Evolutionary conservation across 2,888 invertebrate genomes (phyloP).

Genomic region (Euzophera pinguis): DNA sequence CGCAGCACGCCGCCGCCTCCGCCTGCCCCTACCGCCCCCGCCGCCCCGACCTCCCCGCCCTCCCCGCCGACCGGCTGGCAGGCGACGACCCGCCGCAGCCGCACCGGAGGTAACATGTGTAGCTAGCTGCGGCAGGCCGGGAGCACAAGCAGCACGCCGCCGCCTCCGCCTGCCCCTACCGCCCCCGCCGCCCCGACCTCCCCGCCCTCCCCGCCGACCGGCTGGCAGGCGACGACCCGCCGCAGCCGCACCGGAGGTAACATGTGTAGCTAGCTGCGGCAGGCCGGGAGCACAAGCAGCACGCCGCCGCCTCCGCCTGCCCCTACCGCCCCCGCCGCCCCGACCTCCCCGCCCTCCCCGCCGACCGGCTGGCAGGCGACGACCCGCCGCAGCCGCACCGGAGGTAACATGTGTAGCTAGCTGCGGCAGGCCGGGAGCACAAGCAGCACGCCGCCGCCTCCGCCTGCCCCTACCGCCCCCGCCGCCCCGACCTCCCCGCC

Average conservation of each 20-base stretch:
- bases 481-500: slow-evolving; percentile 35
- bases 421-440: slow-evolving; percentile 87
- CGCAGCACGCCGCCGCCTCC: slow-evolving; percentile 85
- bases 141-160: slow-evolving; percentile 86
- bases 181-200: slow-evolving; percentile 38
- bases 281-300: slow-evolving; percentile 87
- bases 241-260: slow-evolving; percentile 66
- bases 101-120: slow-evolving; percentile 45
- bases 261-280: slow-evolving; percentile 55
- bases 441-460: slow-evolving; percentile 85
- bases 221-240: slow-evolving; percentile 72
- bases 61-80: slow-evolving; percentile 26
- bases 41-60: slow-evolving; percentile 38
- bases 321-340: slow-evolving; percentile 80
- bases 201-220: slow-evolving; percentile 31
- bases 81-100: slow-evolving; percentile 74
- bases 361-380: slow-evolving; percentile 19
- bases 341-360: slow-evolving; percentile 38
- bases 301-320: slow-evolving; percentile 85
- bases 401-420: slow-evolving; percentile 21
- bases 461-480: slow-evolving; percentile 85
- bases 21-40: slow-evolving; percentile 85
- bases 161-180: slow-evolving; percentile 88
- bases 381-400: slow-evolving; percentile 81
- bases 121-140: slow-evolving; percentile 81